Percentiles rank a stretch among this genome's conserved stretches.
phyloP scores from a whole-genome alignment of 1,140 invertebrate genomes.

The Bicyclus anynana region DNA sequence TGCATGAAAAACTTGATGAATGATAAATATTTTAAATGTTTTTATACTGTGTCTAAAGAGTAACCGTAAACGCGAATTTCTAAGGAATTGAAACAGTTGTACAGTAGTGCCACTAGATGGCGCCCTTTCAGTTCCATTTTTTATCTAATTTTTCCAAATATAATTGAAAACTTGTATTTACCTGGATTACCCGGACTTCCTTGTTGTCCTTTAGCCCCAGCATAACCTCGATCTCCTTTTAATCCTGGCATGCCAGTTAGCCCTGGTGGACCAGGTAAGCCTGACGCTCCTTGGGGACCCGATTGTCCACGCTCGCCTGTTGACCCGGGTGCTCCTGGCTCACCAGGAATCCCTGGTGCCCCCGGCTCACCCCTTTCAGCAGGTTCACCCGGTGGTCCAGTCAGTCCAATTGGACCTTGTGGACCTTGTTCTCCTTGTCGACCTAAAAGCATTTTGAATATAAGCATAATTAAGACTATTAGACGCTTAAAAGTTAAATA shows the following conservation, averaged over 20 bases:
- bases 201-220: constrained; percentile 84
- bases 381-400: constrained; percentile 86
- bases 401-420: constrained; percentile 82
- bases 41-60: too few relatives aligned
- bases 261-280: constrained; percentile 82
- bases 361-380: constrained; percentile 87
- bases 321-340: constrained; percentile 83
- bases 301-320: constrained; percentile 83
- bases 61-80: too few relatives aligned
- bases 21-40: too few relatives aligned
- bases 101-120: too few relatives aligned
- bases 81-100: too few relatives aligned
- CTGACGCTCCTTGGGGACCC: constrained; percentile 82
- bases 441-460: constrained; percentile 48
- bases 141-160: too few relatives aligned
- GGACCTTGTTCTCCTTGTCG: constrained; percentile 83
- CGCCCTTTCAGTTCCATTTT: too few relatives aligned
- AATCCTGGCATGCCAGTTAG: constrained; percentile 82
- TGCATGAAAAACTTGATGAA: too few relatives aligned
- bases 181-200: constrained; percentile 82
- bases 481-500: too few relatives aligned
- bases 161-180: too few relatives aligned
- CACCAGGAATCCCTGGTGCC: constrained; percentile 83
- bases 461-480: background rate
- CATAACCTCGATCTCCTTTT: constrained; percentile 85